A percentile compares a stretch with the other conserved stretches of the same genome.
phyloP scores from a whole-genome alignment of 2,113 vertebrate genomes.

The Eolophus roseicapilla region DNA sequence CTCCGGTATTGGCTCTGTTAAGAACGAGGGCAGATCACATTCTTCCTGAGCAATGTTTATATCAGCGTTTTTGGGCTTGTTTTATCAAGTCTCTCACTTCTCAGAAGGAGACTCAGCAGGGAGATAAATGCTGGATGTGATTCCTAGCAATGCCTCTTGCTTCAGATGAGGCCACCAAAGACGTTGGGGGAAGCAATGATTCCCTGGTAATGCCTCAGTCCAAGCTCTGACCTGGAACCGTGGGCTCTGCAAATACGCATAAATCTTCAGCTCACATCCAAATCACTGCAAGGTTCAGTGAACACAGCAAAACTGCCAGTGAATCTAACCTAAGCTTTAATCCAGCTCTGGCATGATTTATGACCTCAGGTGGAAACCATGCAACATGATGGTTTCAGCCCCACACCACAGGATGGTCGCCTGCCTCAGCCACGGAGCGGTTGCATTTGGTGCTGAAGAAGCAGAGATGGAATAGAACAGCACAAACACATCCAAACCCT shows the following conservation, averaged over 20 bases:
- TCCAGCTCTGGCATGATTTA: constrained; percentile 22
- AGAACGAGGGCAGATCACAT: not conserved
- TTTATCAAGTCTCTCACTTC: not conserved
- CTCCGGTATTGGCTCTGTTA: fast-evolving
- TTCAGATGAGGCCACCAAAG: constrained; percentile 49
- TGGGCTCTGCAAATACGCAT: constrained; percentile 51
- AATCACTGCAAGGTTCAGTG: constrained; percentile 59
- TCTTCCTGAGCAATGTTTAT: not conserved
- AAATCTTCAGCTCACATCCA: constrained; percentile 59
- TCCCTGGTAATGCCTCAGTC: not conserved
- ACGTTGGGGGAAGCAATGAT: not conserved
- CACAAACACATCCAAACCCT: not conserved
- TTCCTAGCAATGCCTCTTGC: not conserved
- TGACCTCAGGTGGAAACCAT: constrained; percentile 28
- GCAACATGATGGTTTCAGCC: not conserved
- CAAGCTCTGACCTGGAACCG: constrained; percentile 60
- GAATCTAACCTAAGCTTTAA: not conserved
- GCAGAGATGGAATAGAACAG: not conserved
- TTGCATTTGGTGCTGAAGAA: not conserved
- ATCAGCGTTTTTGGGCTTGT: not conserved
- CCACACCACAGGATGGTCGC: not conserved
- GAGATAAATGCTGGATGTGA: not conserved
- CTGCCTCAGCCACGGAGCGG: not conserved
- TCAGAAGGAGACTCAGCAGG: not conserved
- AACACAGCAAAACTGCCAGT: constrained; percentile 32